Evolutionary conservation across 2,113 vertebrate species (phyloP).

Genomic region (Cettia cetti): DNA sequence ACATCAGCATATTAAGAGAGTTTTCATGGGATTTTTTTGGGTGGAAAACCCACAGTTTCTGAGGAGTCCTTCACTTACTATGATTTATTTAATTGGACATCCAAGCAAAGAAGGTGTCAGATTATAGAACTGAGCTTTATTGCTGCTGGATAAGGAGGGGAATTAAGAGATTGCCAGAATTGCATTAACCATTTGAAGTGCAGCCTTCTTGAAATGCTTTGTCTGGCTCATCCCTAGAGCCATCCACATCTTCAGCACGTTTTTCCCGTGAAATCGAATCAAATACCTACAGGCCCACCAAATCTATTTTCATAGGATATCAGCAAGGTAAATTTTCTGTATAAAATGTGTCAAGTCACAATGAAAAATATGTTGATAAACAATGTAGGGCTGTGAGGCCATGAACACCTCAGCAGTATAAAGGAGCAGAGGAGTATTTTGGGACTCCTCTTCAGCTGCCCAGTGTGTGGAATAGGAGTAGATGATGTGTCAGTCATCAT

Average conservation of each 20-base stretch:
- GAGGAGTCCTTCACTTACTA: slow-evolving; percentile 7
- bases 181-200: not conserved
- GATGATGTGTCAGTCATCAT: not conserved
- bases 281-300: not conserved
- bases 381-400: not conserved
- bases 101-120: slow-evolving; percentile 15
- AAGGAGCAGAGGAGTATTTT: not conserved
- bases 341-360: not conserved
- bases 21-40: not conserved
- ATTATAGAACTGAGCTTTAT: slow-evolving; percentile 42
- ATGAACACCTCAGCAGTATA: not conserved
- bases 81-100: not conserved
- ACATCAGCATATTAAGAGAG: not conserved
- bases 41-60: not conserved
- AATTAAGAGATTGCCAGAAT: slow-evolving; percentile 20
- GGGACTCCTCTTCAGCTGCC: not conserved
- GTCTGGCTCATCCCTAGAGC: not conserved
- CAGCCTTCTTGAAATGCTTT: not conserved
- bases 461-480: not conserved
- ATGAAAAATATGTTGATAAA: not conserved
- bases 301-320: not conserved
- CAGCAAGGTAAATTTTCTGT: not conserved
- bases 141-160: not conserved
- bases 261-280: not conserved
- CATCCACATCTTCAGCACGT: not conserved